phyloP scores from a whole-genome alignment of 1,140 invertebrate genomes.

The Platyscapa corneri region DNA sequence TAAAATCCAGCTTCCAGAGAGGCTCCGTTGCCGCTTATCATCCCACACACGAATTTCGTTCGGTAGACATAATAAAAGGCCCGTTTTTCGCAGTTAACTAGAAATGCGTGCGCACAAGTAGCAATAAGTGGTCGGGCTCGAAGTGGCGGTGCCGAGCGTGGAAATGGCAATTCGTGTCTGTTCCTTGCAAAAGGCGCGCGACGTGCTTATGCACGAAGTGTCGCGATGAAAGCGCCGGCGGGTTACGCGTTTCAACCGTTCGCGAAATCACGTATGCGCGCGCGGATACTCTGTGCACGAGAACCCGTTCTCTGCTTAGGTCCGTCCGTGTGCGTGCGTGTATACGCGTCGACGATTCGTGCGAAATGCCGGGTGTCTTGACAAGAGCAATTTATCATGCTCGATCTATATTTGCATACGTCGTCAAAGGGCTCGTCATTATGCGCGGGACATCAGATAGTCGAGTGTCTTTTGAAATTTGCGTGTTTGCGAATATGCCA shows the following conservation, averaged over 20 bases:
- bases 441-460: conserved; percentile 72
- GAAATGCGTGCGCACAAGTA: neutral
- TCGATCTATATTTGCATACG: conserved; percentile 76
- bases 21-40: neutral
- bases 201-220: conserved; percentile 34
- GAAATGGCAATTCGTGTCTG: conserved; percentile 14
- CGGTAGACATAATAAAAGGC: neutral
- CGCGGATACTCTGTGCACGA: neutral
- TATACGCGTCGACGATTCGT: conserved; percentile 52
- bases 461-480: conserved; percentile 74
- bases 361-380: conserved; percentile 70
- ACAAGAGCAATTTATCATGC: conserved; percentile 75
- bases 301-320: conserved; percentile 22
- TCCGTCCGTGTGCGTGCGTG: too few species aligned
- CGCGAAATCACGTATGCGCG: conserved; percentile 13
- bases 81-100: conserved; percentile 15
- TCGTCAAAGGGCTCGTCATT: conserved; percentile 72
- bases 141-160: neutral
- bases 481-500: conserved; percentile 73
- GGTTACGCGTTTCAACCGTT: conserved; percentile 7
- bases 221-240: conserved; percentile 28
- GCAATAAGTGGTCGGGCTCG: neutral
- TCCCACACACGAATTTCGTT: neutral
- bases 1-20: neutral
- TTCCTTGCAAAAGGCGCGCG: neutral